Evolutionary conservation across 2,797 vertebrate species (phyloP), one percentile per base, ranked within the genome.

Genomic region (Myotis myotis): DNA sequence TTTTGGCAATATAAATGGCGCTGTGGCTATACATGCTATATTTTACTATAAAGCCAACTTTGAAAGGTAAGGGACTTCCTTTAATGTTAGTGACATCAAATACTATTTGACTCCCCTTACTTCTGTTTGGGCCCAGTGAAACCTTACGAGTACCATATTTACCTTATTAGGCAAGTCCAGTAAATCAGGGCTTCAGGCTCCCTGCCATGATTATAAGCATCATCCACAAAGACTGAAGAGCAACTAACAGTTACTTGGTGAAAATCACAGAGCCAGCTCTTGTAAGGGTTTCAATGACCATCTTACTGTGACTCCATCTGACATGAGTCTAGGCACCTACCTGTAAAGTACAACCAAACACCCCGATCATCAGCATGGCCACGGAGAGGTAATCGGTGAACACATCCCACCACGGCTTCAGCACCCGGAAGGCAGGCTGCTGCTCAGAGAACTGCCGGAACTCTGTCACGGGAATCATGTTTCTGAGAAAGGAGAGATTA

Each of bases 371-470:
- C 75, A 99, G 99, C 99, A 99, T 99, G 97, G 99, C 98, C 9
- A 99, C 99, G 0, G 99, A 99, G 87, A 99, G 99, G 88, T 99
- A 99, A 94, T 99, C 99, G 0, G 99, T 99, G 96, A 99, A 99
- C 94, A 99, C 99, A 33, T 99, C 99, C 99, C 99, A 99, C 99
- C 99, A 99, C 0, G 99, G 99, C 98, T 99, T 99, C 97, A 99
- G 98, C 94, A 99, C 99, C 47, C 99, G 98, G 98, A 99, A 99
- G 0, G 99, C 99, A 1, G 99, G 99, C 98, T 99, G 99, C 98
- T 99, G 99, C 97, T 99, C 99, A 44, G 99, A 98, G 98, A 99
- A 99, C 98, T 99, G 99, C 15, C 99, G 99, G 96, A 99, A 99
- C 98, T 99, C 99, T 1, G 99, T 99, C 96, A 99, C 98, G 0